Base-by-base conservation (phyloP, 2,797 vertebrate species). In the Molossus alvarezi region DNA sequence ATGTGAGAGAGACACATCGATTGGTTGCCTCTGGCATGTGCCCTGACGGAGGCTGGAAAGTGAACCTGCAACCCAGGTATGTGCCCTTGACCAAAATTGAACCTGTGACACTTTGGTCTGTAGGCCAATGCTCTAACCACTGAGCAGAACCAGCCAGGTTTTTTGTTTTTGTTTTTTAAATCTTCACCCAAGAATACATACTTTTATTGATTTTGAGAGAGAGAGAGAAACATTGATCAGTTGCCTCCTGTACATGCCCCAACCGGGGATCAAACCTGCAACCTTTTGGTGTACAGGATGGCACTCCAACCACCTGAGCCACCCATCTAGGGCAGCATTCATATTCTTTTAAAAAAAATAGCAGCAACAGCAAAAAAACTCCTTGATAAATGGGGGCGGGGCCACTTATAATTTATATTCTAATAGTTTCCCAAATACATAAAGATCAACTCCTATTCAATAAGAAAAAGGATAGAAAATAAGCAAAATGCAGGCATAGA, bases 381-480 rank as follows among this genome's bases (percentile, higher is more conserved):
- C 60, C 33, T 60, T 80, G 33, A 88, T 14, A 17, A 69, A 33
- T 64, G 1, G 17, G 1, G 9, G 9, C 1, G 10, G 0, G 6
- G 27, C 21, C 37, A 41, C 55, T 33, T 57, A 7, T 45, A 37
- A 73, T 17, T 89, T 85, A 58, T n/a, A 92, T 82, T 69, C 41
- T 41, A 80, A 57, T 14, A 29, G 13, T 81, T 89, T 89, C 80
- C 75, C 62, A 37, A 29, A 27, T 71, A 51, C 33, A 62, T 48
- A 80, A 86, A 92, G 62, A 90, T 83, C 58, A 17, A 45, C 27
- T 93, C 57, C 17, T n/a, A 75, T 76, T 80, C 72, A 80, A 45
- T 82, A 60, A 73, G 57, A 69, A n/a, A 58, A 84, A 88, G 17
- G 9, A 53, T 0, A 85, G 93, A 85, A 76, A 91, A 64, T 64